phyloP scores from a whole-genome alignment of 2,113 vertebrate species.

The Pachycephala philippinensis region DNA sequence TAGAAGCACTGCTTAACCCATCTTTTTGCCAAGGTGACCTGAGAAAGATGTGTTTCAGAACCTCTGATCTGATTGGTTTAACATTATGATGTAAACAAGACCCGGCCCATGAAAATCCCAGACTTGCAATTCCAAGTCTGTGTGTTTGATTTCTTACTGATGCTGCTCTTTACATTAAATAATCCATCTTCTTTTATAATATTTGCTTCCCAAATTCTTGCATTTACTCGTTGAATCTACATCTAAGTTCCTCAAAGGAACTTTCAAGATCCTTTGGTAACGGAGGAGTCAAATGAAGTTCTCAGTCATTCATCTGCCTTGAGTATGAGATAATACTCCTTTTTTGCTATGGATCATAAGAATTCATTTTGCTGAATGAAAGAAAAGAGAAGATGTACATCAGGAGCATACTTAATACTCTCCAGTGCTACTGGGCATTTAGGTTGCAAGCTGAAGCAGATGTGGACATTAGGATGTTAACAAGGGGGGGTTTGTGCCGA shows the following conservation, averaged over 20 bases:
- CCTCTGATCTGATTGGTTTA: background rate
- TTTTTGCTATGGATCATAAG: background rate
- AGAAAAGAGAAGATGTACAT: background rate
- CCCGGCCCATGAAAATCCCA: background rate
- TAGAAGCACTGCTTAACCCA: background rate
- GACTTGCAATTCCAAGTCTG: background rate
- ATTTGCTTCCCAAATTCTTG: background rate
- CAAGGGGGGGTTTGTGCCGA: fast-evolving
- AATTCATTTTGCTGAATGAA: background rate
- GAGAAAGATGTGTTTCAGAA: background rate
- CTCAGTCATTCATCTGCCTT: background rate
- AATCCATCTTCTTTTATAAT: background rate
- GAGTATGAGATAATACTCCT: background rate
- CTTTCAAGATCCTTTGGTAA: background rate
- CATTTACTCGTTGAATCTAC: background rate
- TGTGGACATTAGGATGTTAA: background rate
- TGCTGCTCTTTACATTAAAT: background rate
- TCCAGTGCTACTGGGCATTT: background rate
- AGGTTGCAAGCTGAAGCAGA: background rate
- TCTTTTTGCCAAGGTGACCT: background rate
- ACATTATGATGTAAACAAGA: background rate
- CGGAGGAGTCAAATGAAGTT: background rate
- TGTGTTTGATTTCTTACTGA: background rate
- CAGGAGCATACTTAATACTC: background rate
- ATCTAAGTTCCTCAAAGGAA: background rate